Conservation (phyloP, 2,797 vertebrate genomes). For the Nyctibius grandis region DNA sequence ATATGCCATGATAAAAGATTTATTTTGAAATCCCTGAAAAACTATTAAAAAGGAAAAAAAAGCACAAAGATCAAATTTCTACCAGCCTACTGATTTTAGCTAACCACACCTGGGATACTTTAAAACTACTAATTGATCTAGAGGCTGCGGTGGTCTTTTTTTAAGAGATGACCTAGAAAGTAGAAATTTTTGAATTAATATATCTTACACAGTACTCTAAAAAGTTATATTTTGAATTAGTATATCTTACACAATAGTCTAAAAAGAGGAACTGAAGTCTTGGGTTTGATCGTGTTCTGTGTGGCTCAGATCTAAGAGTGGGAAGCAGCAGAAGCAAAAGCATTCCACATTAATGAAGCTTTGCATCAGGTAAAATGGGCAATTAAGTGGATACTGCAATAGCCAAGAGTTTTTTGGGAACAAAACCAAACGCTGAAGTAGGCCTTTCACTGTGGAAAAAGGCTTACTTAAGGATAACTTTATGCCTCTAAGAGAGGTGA, state of each 20-base stretch:
- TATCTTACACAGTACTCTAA: not conserved
- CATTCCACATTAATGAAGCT: not conserved
- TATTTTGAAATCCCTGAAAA: not conserved
- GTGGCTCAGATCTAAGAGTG: not conserved
- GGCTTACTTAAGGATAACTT: not conserved
- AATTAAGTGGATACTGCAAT: not conserved
- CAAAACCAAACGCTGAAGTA: fast-evolving
- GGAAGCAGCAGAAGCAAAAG: not conserved
- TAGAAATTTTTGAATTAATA: not conserved
- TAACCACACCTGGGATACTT: not conserved
- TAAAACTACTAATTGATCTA: not conserved
- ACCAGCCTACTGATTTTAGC: not conserved
- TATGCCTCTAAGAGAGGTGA: not conserved
- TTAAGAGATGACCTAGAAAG: not conserved
- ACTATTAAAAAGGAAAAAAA: not conserved
- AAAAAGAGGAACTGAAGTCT: not conserved
- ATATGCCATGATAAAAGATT: not conserved
- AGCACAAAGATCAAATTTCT: not conserved
- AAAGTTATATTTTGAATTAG: not conserved
- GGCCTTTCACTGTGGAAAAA: not conserved
- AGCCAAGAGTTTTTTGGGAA: not conserved
- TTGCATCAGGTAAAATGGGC: not conserved
- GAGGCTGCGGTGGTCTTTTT: not conserved
- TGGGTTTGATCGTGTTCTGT: not conserved
- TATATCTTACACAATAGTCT: not conserved